These are phyloP conservation scores for Scaptomyza pallida DNA, from an alignment of 1,140 invertebrate genomes.

Conservation along the genomic window DNA sequence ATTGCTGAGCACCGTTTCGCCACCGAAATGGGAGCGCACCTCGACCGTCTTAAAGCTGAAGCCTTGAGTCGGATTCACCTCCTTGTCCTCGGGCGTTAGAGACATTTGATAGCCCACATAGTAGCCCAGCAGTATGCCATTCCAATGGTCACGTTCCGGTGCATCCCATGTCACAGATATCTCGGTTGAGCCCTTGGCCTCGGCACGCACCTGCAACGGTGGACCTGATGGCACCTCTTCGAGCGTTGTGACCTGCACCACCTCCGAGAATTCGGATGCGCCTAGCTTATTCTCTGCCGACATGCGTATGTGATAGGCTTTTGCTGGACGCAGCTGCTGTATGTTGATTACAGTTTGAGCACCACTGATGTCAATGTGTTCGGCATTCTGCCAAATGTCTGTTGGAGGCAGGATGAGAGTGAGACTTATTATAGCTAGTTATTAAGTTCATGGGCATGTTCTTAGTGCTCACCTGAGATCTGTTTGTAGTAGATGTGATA, in stretches of 20 bases:
- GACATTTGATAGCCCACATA: constrained; percentile 95
- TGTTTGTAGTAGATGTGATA: constrained; percentile 95
- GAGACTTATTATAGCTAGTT: not conserved
- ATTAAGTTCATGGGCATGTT: too few species aligned
- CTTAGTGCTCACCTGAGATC: constrained; percentile 88
- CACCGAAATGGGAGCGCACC: constrained; percentile 87
- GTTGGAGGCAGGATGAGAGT: not conserved
- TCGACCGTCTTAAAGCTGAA: constrained; percentile 91
- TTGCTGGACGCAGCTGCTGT: constrained; percentile 92
- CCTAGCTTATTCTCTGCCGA: constrained; percentile 95
- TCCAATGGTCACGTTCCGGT: constrained; percentile 93
- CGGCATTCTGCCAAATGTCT: constrained; percentile 86
- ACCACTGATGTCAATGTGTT: constrained; percentile 91
- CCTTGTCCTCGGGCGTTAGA: constrained; percentile 80
- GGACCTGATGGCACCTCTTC: constrained; percentile 96
- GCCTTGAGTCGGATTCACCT: constrained; percentile 84
- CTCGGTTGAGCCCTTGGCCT: constrained; percentile 94
- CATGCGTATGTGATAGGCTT: constrained; percentile 94
- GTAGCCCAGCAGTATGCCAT: constrained; percentile 96
- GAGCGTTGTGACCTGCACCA: constrained; percentile 91
- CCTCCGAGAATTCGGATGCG: constrained; percentile 93
- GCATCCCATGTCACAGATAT: constrained; percentile 95
- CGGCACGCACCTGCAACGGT: constrained; percentile 92
- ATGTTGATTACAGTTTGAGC: constrained; percentile 91
- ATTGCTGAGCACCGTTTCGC: constrained; percentile 87